Base-by-base conservation (phyloP, 2,113 vertebrate genomes). In the Neoarius graeffei region DNA sequence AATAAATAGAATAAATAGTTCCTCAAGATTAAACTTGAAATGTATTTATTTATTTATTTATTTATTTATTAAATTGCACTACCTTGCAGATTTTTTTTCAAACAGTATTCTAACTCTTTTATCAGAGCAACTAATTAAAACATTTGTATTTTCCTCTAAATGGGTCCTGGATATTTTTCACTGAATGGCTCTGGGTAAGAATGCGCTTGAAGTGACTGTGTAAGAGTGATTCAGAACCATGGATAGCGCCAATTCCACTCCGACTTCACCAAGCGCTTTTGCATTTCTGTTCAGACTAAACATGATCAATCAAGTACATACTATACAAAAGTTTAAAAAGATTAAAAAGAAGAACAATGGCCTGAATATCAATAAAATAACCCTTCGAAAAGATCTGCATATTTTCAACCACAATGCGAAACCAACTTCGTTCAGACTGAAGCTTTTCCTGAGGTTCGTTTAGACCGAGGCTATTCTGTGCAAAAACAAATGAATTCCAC, bases 171-270 rank as follows among this genome's bases (percentile, higher is more conserved):
- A 54, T 66, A 86, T 54, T 27, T 50, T 64, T 5, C 11, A 42
- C 4, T 85, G 13, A 84, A 80, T 67, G 35, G 42, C 20, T 5
- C 20, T 27, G 25, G 35, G 23, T 52, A 19, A 77, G 13, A 76
- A 11, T 17, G 9, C 19, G 77, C 9, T 71, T 17, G 23, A 59
- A 81, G 9, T 1, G 27, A 42, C 48, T 57, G 60, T 81, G 13
- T 14, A 27, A n/a, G 56, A 57, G 56, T 5, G 42, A 23, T 91
- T 90, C 91, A 91, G 91, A 4, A 91, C 91, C 91, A 88, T 74
- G 91, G 92, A 91, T 80, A 92, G 92, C 91, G 81, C 64, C 88
- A 64, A 3, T 64, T 76, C 50, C 14, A 56, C 25, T 52, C 19
- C 42, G 42, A 13, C 48, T 48, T 60, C 20, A 8, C 42, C 48